Evolutionary conservation across 2,113 vertebrate genomes (phyloP), one percentile per base, ranked within the genome.

Genomic region (Porphyrio hochstetteri): DNA sequence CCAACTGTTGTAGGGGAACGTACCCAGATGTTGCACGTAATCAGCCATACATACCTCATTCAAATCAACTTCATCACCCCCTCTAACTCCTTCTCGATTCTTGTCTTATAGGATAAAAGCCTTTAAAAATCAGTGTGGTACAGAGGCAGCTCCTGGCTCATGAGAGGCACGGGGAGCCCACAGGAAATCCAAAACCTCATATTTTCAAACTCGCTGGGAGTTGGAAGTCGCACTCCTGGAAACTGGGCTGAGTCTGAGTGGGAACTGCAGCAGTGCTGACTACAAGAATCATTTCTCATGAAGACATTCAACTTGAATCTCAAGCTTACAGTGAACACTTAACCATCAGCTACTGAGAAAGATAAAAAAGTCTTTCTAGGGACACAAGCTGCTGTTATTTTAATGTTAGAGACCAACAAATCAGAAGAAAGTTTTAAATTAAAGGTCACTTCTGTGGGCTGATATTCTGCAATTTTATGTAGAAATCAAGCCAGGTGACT

Each of bases 401-500:
- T 71, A 82, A 33, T 33, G 50, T 55, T 63, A 69, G 12, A 76
- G 64, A 40, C 52, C 36, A 92, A 78, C 35, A 42, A 80, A 94
- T 81, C 50, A 96, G 70, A 82, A 42, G 13, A 79, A 93, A 76
- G 28, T 40, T 78, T 94, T 77, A 86, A 92, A 91, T 82, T 91
- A 77, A 96, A 92, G 44, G 78, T 61, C 31, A 82, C 15, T 92
- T 83, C 69, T 81, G 42, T 21, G 72, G 72, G n/a, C 8, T 86
- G 21, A 68, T 81, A 83, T 60, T 87, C 77, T 87, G 28, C n/a
- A 79, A 84, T 64, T 92, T 75, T 78, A 83, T 17, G 3, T 35
- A 71, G 59, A 90, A 76, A 81, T 94, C 84, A 96, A 91, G 76
- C 42, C 71, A 91, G 72, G 83, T 72, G 84, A 95, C 78, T 86